Conservation (phyloP, 2,113 vertebrate genomes). For the Melanotaenia duboulayi region DNA sequence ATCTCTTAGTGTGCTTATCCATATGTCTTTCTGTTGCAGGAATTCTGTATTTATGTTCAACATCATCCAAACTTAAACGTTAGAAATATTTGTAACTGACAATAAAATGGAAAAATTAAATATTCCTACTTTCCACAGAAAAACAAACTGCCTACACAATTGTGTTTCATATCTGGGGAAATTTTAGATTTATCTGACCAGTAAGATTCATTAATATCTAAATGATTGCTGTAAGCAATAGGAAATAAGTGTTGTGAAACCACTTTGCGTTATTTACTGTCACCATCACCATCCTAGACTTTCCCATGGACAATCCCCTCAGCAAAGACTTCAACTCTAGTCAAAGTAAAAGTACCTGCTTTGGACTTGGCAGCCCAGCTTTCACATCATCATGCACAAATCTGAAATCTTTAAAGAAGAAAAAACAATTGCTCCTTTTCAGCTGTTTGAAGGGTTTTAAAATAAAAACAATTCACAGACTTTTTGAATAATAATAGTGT, state of each 20-base stretch:
- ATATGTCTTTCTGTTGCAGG: too few species aligned
- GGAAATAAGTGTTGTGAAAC: not conserved
- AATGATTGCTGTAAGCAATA: conserved; percentile 1
- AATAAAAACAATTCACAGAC: too few species aligned
- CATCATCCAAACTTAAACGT: not conserved
- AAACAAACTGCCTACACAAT: not conserved
- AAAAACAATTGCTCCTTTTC: too few species aligned
- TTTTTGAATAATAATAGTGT: too few species aligned
- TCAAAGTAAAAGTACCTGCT: conserved; percentile 46
- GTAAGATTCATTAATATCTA: not conserved
- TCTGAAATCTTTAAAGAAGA: too few species aligned
- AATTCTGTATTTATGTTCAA: not conserved
- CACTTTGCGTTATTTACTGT: conserved; percentile 41
- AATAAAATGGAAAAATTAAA: not conserved
- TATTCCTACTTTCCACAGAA: not conserved
- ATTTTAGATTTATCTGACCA: not conserved
- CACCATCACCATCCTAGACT: conserved; percentile 44
- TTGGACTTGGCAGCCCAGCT: conserved; percentile 3
- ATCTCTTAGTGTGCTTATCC: too few species aligned
- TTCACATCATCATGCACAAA: conserved; percentile 19
- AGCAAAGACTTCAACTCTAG: conserved; percentile 2
- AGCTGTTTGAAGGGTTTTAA: too few species aligned
- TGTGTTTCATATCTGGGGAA: conserved; percentile 6
- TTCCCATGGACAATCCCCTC: conserved; percentile 55
- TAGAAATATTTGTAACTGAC: not conserved